These are phyloP conservation scores for Exephanes ischioxanthus DNA, from an alignment of 2,888 invertebrate genomes.

Conservation along the genomic window DNA sequence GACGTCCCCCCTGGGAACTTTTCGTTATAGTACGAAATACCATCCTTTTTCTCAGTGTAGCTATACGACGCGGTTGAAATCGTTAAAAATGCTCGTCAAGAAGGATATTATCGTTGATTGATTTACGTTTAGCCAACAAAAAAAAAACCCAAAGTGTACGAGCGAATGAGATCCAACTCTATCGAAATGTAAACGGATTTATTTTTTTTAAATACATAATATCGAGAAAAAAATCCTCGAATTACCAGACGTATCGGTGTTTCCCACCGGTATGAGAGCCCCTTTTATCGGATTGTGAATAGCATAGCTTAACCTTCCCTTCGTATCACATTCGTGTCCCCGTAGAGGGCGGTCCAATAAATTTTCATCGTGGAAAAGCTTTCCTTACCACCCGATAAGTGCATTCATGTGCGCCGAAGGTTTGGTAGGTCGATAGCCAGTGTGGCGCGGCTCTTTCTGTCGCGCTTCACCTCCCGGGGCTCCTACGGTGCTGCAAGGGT, in stretches of 20 bases:
- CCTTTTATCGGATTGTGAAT: constrained; percentile 56
- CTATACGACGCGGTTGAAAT: too few relatives aligned
- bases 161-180: background rate
- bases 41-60: too few relatives aligned
- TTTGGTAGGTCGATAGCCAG: constrained; percentile 65
- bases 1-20: too few relatives aligned
- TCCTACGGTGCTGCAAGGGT: constrained; percentile 44
- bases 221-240: constrained; percentile 16
- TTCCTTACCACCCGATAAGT: constrained; percentile 70
- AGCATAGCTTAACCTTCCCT: constrained; percentile 36
- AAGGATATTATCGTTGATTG: background rate
- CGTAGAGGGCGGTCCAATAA: constrained; percentile 51
- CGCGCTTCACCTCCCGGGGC: constrained; percentile 55
- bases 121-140: background rate
- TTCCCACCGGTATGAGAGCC: constrained; percentile 28
- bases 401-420: constrained; percentile 76
- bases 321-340: constrained; percentile 30
- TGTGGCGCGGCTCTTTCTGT: constrained; percentile 47
- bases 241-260: constrained; percentile 44
- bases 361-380: constrained; percentile 45
- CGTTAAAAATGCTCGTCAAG: background rate
- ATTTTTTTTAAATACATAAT: background rate
- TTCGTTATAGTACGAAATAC: too few relatives aligned
- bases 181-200: background rate
- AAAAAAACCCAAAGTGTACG: background rate